phyloP scores from a whole-genome alignment of 1,140 invertebrate species.

The Tribolium castaneum region DNA sequence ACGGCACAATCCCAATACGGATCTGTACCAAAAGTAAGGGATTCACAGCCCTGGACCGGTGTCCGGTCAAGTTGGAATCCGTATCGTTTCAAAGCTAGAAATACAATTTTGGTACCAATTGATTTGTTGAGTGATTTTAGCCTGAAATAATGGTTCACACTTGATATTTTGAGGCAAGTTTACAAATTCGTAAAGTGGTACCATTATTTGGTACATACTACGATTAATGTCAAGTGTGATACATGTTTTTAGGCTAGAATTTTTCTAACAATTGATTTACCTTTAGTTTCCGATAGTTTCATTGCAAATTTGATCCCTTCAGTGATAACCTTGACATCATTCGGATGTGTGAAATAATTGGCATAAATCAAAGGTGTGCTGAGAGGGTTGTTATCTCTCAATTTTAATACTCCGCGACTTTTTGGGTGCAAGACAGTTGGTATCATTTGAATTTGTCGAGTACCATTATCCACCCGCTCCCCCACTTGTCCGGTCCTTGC shows the following conservation, averaged over 20 bases:
- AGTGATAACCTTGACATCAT: slow-evolving; percentile 77
- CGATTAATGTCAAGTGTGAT: no score
- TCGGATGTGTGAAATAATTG: slow-evolving; percentile 79
- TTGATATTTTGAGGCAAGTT: no score
- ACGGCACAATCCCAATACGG: slow-evolving; percentile 86
- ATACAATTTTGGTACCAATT: neutral
- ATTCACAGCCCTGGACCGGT: slow-evolving; percentile 78
- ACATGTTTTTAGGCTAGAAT: neutral
- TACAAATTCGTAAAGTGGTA: no score
- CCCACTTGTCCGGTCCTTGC: slow-evolving; percentile 87
- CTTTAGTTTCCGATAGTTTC: slow-evolving; percentile 76
- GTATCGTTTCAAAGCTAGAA: slow-evolving; percentile 72
- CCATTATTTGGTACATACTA: no score
- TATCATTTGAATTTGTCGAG: slow-evolving; percentile 71
- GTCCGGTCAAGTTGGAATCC: slow-evolving; percentile 77
- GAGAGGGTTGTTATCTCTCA: slow-evolving; percentile 75
- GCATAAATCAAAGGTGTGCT: slow-evolving; percentile 83
- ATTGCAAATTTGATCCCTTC: slow-evolving; percentile 85
- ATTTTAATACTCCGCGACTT: slow-evolving; percentile 79
- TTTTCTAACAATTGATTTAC: slow-evolving; percentile 33
- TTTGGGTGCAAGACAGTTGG: slow-evolving; percentile 80
- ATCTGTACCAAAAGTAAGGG: slow-evolving; percentile 78
- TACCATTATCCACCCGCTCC: slow-evolving; percentile 74
- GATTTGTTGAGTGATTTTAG: no score
- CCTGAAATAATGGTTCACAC: no score